Evolutionary conservation across 2,888 invertebrate species (phyloP), one percentile per base, ranked within the genome.

Genomic region (Orthosia gothica): DNA sequence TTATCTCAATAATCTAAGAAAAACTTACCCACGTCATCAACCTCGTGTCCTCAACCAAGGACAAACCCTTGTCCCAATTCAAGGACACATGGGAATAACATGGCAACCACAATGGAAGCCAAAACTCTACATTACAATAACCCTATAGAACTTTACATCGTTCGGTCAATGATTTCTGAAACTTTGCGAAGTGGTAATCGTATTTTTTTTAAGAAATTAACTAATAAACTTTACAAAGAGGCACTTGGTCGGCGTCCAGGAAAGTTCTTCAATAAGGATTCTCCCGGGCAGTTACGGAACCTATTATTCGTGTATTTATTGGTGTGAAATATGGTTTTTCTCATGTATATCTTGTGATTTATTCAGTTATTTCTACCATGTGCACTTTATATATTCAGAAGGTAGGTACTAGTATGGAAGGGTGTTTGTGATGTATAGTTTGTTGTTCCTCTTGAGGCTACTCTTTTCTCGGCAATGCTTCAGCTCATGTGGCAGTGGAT

Each of bases 131-230:
- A 52, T 45, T 69, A 65, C 59, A 65, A 54, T n/a, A 68, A 70
- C 61, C 61, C 18, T 32, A 59, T 52, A n/a, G n/a, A 66, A 71
- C 26, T 70, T 70, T 45, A 57, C 40, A 26, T 57, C 47, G 15
- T 40, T 52, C n/a, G 49, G 50, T 62, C 50, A 76, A 63, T 57
- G 70, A 66, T 59, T 80, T 58, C 23, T n/a, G 55, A 70, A 83
- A 67, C 66, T 83, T 58, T 26, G 26, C 57, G n/a, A 63, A 73
- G 74, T 55, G 57, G 59, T 66, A 64, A 72, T 71, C 23, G 65
- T 47, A 47, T 58, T 81, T 82, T 84, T 85, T 83, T 75, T 70
- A 70, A 71, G 75, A 77, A 75, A 77, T 84, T 84, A 75, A 73
- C 57, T 61, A 81, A 72, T 70, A 70, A 75, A 70, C 20, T 83